These are phyloP conservation scores for Lepeophtheirus salmonis DNA, from an alignment of 1,140 invertebrate species.

Conservation along the genomic window DNA sequence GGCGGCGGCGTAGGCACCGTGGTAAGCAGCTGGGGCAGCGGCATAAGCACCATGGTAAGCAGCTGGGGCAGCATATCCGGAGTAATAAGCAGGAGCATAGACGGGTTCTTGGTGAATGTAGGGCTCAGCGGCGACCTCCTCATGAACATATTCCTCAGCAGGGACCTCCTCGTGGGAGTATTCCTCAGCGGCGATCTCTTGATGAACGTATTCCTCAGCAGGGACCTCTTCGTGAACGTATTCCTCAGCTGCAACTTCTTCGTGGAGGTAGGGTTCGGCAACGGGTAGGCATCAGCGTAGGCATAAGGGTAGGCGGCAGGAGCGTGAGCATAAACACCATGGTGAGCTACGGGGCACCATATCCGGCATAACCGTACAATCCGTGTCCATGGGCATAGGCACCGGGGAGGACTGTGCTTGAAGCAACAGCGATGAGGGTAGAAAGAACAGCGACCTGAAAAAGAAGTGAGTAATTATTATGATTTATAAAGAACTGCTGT, in stretches of 20 bases:
- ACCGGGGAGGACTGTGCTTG: neutral
- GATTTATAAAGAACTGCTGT: neutral
- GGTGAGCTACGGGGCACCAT: neutral
- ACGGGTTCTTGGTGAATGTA: conserved; percentile 3
- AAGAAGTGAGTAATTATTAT: neutral
- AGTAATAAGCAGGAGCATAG: neutral
- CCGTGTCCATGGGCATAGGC: neutral
- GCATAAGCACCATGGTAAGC: neutral
- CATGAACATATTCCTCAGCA: conserved; percentile 13
- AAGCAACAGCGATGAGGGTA: neutral
- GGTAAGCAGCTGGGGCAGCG: neutral
- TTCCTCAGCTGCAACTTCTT: conserved; percentile 5
- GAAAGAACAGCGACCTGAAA: conserved; percentile 14
- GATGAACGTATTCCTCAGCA: conserved; percentile 11
- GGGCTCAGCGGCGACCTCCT: conserved; percentile 10
- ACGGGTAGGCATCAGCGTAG: neutral
- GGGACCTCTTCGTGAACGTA: conserved; percentile 14
- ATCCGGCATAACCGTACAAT: neutral
- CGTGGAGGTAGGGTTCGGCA: conserved; percentile 15
- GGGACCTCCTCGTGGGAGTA: conserved; percentile 8
- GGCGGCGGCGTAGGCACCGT: neutral
- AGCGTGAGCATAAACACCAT: neutral
- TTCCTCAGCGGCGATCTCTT: conserved; percentile 15
- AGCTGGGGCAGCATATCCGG: conserved; percentile 2
- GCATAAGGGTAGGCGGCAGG: neutral